Percentiles rank a stretch among this genome's conserved stretches.
phyloP scores from a whole-genome alignment of 2,888 invertebrate genomes.

The Lottia gigantea region DNA sequence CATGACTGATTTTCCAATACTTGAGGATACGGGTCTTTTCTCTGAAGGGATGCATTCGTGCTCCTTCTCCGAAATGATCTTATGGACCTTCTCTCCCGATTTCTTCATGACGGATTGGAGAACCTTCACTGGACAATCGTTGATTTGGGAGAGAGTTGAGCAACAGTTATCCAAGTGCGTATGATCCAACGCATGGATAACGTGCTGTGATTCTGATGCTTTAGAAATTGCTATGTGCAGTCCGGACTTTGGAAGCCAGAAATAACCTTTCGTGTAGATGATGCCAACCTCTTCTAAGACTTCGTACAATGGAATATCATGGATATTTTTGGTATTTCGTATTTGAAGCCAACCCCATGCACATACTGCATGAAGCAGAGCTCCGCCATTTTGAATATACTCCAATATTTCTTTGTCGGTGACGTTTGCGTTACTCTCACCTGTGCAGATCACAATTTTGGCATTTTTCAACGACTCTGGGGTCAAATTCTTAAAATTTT shows the following conservation, averaged over 20 bases:
- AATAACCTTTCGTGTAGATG: background rate
- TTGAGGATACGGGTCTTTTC: background rate
- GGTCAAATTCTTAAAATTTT: background rate
- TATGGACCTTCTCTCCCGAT: background rate
- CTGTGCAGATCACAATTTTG: background rate
- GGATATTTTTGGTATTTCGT: background rate
- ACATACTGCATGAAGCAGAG: background rate
- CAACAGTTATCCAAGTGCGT: background rate
- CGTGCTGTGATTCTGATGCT: background rate
- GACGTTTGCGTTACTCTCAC: background rate
- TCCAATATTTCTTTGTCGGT: background rate
- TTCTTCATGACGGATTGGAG: background rate
- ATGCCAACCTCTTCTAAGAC: background rate
- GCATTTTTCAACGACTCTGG: background rate
- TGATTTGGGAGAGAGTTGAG: background rate
- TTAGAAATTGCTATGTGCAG: background rate
- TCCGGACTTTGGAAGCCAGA: background rate
- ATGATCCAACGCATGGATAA: background rate
- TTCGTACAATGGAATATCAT: background rate
- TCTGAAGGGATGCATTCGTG: background rate
- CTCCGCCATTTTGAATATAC: background rate
- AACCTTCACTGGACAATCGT: background rate
- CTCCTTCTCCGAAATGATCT: background rate
- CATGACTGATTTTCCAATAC: background rate
- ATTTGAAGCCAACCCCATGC: background rate